Evolutionary conservation across 2,113 vertebrate genomes (phyloP), one percentile per base, ranked within the genome.

Genomic region (Apodemus sylvaticus): DNA sequence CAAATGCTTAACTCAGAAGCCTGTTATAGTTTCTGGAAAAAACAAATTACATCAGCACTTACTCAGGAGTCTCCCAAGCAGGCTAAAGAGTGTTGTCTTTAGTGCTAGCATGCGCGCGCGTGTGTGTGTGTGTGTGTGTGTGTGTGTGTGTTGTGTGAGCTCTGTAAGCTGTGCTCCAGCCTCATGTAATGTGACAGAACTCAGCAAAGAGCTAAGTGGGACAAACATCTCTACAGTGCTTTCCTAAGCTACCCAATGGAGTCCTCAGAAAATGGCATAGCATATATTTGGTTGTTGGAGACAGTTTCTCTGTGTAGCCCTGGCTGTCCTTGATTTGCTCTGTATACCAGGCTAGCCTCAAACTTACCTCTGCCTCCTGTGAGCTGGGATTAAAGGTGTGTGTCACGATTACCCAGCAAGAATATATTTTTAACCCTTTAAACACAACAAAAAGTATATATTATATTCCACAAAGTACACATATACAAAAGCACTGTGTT

Each of bases 31-130:
- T 91, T 93, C 51, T 85, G 36, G 81, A 68, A 68, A 68, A 98
- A 97, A 97, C 96, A 97, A 93, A 97, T 97, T 55, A 97, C 97
- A 96, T 98, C 97, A 97, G 70, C 76, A 58, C 68, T 92, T 96
- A 91, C 48, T 70, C 93, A 78, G 48, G 88, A 94, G 77, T 96
- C 94, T 96, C 94, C 91, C 86, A 94, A 93, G 20, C 53, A 74
- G 92, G 93, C 76, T 86, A 96, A 95, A 90, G 92, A 96, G 74
- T 93, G 53, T 60, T 96, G 96, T 95, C 93, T 93, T 94, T 53
- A 31, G 60, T 91, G 70, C 39, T n/a, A n/a, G 74, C 45, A 2
- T 77, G 81, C 31, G 64, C 12, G 29, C 7, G 34, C 36, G 68
- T n/a, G 70, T 71, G 58, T 10, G 14, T 64, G 51, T 14, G 64